Base-by-base conservation (phyloP, 2,113 vertebrate genomes). In the Anseranas semipalmata region DNA sequence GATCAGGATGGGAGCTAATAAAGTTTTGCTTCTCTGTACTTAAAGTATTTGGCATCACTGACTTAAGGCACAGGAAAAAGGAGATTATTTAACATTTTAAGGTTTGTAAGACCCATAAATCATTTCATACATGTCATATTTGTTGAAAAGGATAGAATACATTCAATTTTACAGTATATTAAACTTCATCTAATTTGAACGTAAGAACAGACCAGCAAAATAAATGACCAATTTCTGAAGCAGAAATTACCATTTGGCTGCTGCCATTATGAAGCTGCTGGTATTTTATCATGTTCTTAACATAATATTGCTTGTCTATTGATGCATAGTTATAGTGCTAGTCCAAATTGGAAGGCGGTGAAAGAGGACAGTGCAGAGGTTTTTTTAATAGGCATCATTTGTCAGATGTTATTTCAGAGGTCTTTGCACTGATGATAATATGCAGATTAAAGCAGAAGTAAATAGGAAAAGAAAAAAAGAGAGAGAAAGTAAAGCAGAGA, bases 151-250 rank as follows among this genome's bases (percentile, higher is more conserved):
- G 97, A 98, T 97, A 98, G 97, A 98, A 98, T 98, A 97, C 97
- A 98, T 98, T 98, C 98, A 98, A 98, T 98, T 98, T 98, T 98
- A 98, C 98, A 98, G 97, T 98, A 98, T 98, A 98, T 98, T 98
- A 98, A 98, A 97, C 98, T 98, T 98, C 98, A 98, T 98, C 98
- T 98, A 98, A 98, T 98, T 98, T 98, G 98, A 98, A 98, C 97
- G 93, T 98, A 98, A 98, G 97, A 98, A 98, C 95, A 98, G 98
- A 97, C 98, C 97, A 98, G 98, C 97, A 98, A 98, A 98, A 98
- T 98, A 98, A 98, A 98, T 98, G 98, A 98, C 98, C 98, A 98
- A 98, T 98, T 98, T 98, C 98, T 98, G 97, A 98, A 98, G 98
- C 97, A 97, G 98, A 98, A 98, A 98, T 98, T 98, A 98, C 97